phyloP scores from a whole-genome alignment of 2,113 vertebrate genomes.

The Pica pica region DNA sequence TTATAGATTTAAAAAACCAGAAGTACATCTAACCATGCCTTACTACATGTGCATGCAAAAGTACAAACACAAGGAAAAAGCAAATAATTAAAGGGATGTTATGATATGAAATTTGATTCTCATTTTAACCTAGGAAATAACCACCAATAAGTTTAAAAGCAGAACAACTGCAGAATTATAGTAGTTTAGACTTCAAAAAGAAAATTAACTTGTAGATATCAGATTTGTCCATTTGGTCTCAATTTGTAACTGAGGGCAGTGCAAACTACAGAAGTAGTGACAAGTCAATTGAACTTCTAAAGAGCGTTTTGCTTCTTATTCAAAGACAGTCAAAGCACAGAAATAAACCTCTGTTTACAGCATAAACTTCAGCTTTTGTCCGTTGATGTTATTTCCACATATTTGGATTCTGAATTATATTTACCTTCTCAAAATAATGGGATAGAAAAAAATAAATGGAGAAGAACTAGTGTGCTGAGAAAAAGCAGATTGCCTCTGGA shows the following conservation, averaged over 20 bases:
- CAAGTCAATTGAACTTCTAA: background rate
- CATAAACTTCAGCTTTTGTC: background rate
- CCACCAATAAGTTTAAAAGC: background rate
- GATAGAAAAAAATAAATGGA: background rate
- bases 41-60: background rate
- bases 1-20: background rate
- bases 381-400: background rate
- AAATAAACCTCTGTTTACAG: background rate
- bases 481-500: slow-evolving; percentile 25
- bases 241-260: background rate
- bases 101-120: background rate
- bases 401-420: background rate
- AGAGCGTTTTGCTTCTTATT: background rate
- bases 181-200: background rate
- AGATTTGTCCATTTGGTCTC: slow-evolving; percentile 5
- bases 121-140: background rate
- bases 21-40: background rate
- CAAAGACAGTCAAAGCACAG: background rate
- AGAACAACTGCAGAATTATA: background rate
- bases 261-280: background rate
- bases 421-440: background rate
- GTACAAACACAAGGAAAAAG: background rate
- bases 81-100: background rate
- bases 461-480: background rate
- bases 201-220: background rate